Percentiles rank a stretch among this genome's conserved stretches.
phyloP scores from a whole-genome alignment of 2,797 vertebrate species.

The Anguilla obscura region DNA sequence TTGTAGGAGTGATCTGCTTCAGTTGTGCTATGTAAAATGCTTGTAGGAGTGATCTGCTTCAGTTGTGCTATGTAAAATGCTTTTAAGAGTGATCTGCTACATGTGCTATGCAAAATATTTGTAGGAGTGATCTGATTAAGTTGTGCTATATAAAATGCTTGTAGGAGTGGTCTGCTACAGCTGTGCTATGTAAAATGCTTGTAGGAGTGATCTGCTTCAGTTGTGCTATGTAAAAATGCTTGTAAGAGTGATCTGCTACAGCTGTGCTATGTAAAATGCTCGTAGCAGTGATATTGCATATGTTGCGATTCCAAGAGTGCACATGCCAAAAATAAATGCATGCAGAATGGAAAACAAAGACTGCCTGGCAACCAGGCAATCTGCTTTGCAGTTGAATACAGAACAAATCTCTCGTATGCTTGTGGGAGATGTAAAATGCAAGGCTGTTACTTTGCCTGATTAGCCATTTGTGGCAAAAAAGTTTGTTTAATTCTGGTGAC shows the following conservation, averaged over 20 bases:
- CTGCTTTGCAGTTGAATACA: not conserved
- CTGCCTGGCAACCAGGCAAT: not conserved
- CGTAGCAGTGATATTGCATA: not conserved
- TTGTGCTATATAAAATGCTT: too few relatives aligned
- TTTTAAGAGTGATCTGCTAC: too few relatives aligned
- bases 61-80: too few relatives aligned
- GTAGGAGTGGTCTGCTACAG: too few relatives aligned
- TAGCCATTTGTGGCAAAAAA: not conserved
- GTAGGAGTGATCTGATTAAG: not conserved
- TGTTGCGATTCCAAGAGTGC: not conserved
- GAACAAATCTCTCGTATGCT: not conserved
- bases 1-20: not conserved
- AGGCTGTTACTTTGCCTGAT: not conserved
- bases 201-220: not conserved
- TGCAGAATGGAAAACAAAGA: not conserved
- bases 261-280: not conserved
- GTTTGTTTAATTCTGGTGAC: not conserved
- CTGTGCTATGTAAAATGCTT: too few relatives aligned
- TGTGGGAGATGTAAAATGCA: not conserved
- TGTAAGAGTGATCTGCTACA: not conserved
- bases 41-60: not conserved
- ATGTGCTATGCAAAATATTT: too few relatives aligned
- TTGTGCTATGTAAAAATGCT: not conserved
- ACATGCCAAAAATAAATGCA: not conserved
- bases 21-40: not conserved